Percentiles rank a stretch among this genome's conserved stretches.
These are phyloP conservation scores for Cynocephalus volans DNA, from an alignment of 2,113 vertebrate species.

Conservation along the genomic window DNA sequence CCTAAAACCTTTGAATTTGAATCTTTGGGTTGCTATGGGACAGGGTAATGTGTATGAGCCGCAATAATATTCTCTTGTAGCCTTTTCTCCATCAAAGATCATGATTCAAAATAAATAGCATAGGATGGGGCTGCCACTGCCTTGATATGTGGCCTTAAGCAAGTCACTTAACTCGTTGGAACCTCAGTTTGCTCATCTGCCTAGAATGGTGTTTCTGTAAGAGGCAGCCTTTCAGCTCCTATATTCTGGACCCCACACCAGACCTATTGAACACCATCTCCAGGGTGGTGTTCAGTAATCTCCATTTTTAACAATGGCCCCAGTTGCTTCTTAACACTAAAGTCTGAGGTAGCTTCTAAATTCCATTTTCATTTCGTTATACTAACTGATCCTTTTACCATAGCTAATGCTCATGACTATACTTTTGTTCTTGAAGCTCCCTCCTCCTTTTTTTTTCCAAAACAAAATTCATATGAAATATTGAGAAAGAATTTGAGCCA, in stretches of 20 bases:
- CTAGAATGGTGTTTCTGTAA: conserved; percentile 3
- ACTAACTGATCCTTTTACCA: not conserved
- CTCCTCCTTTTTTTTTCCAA: not conserved
- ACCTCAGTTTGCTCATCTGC: conserved; percentile 20
- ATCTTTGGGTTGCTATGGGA: not conserved
- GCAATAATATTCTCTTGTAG: not conserved
- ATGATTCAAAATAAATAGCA: conserved; percentile 53
- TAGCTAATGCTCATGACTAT: not conserved
- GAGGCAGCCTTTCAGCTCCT: not conserved
- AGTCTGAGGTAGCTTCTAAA: conserved; percentile 2
- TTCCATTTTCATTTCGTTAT: conserved; percentile 26
- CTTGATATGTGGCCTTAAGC: not conserved
- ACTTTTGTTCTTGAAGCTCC: not conserved
- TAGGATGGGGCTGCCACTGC: not conserved
- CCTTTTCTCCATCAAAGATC: not conserved
- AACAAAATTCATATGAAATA: not conserved
- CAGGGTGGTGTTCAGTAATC: not conserved
- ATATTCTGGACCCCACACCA: not conserved
- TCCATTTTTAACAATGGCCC: not conserved
- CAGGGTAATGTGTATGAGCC: not conserved
- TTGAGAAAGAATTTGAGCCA: conserved; percentile 10
- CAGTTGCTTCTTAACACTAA: conserved; percentile 18
- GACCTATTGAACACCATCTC: not conserved
- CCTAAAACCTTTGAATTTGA: not conserved
- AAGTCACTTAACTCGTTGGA: not conserved